phyloP scores from a whole-genome alignment of 2,888 invertebrate genomes.

The Germaria angustata region DNA sequence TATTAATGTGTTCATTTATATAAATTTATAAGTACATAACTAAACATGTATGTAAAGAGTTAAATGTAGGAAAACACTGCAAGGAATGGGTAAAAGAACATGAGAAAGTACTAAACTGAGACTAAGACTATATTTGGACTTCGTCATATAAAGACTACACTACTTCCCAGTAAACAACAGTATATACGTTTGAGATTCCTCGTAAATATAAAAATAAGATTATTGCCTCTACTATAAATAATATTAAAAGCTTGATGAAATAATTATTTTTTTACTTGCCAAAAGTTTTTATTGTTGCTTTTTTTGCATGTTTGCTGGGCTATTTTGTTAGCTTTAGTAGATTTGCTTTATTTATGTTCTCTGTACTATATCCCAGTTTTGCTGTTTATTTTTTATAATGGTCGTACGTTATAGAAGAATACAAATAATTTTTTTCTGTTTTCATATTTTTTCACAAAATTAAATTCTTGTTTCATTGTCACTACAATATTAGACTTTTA shows the following conservation, averaged over 20 bases:
- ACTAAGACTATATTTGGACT: constrained; percentile 55
- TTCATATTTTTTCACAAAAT: constrained; percentile 48
- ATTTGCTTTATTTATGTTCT: constrained; percentile 64
- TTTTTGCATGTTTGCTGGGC: constrained; percentile 11
- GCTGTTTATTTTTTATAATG: constrained; percentile 2
- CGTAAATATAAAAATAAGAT: too few species aligned
- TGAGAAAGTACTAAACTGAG: constrained; percentile 29
- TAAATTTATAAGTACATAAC: constrained; percentile 52
- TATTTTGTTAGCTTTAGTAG: constrained; percentile 34
- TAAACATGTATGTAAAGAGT: constrained; percentile 28
- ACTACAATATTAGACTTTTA: constrained; percentile 22
- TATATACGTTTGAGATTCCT: background rate
- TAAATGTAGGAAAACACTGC: background rate
- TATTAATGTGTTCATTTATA: constrained; percentile 2
- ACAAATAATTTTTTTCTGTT: background rate
- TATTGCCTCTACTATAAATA: too few species aligned
- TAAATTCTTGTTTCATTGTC: constrained; percentile 56
- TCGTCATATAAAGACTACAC: constrained; percentile 18
- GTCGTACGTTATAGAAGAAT: background rate
- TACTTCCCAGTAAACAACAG: background rate
- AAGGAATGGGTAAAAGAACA: constrained; percentile 13
- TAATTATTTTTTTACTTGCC: too few species aligned
- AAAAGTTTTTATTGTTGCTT: background rate
- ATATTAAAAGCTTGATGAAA: too few species aligned
- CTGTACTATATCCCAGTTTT: constrained; percentile 29